Evolutionary conservation across 2,113 vertebrate species (phyloP), one percentile per base, ranked within the genome.

Genomic region (Chaenocephalus aceratus): DNA sequence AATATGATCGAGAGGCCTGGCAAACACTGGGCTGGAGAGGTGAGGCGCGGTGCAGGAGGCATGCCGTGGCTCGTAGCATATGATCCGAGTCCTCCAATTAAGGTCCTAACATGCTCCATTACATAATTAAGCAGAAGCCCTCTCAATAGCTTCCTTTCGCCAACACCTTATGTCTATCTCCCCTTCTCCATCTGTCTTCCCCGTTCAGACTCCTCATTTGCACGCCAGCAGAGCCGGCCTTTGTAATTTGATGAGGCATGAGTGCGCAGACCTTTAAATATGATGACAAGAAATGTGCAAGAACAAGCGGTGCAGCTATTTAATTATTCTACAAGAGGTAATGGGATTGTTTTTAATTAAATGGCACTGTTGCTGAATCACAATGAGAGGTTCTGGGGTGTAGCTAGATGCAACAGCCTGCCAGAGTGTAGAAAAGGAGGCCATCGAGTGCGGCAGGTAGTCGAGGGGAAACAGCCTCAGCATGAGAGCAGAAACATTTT

Each of bases 71-170:
- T 73, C 6, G 51, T 61, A 75, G 82, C 80, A 77, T 82, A 79
- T 66, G 87, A 89, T 86, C 84, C 68, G 60, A 84, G 76, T 63
- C 80, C 86, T 79, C 72, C 79, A 83, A 89, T 88, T 84, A 89
- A 80, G 79, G 77, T 69, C 72, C 63, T 76, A 72, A 86, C 86
- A 91, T 48, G 85, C 83, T 83, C 85, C 90, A 88, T 91, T 91
- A 91, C 82, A 86, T 90, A 84, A 93, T 88, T 79, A 86, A 64
- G 81, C 76, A 72, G 77, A 75, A 80, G 79, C 63, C 49, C 72
- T 72, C 62, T 82, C 67, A 51, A 77, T 77, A 73, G 66, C 79
- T 51, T 72, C 72, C 65, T 74, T 26, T 70, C 2, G 63, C 87
- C 87, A 85, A 54, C 79, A 71, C 82, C 84, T 85, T 89, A 70